Conservation (phyloP, 2,797 vertebrate genomes). For the Sandelia bainsii region DNA sequence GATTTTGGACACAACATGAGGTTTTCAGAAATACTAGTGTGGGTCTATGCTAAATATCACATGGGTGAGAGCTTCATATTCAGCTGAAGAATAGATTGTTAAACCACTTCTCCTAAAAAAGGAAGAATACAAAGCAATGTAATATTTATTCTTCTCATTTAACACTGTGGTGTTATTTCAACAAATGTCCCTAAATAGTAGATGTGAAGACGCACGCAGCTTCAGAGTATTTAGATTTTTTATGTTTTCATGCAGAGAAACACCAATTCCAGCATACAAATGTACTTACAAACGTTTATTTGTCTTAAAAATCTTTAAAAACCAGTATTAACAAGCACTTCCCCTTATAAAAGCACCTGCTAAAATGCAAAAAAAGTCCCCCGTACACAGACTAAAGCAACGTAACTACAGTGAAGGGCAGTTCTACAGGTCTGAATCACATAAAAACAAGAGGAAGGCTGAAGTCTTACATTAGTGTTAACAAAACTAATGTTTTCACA, state of each 20-base stretch:
- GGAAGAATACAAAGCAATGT: too few relatives aligned
- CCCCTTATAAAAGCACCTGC: slow-evolving; percentile 91
- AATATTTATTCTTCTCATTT: background rate
- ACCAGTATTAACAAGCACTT: slow-evolving; percentile 93
- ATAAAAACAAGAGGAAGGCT: slow-evolving; percentile 86
- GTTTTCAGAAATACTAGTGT: too few relatives aligned
- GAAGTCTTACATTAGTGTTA: slow-evolving; percentile 90
- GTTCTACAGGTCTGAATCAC: slow-evolving; percentile 87
- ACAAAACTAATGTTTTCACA: slow-evolving; percentile 83
- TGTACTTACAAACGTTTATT: slow-evolving; percentile 91
- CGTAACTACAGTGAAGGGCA: slow-evolving; percentile 87
- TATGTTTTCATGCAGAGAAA: slow-evolving; percentile 21
- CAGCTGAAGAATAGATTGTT: too few relatives aligned
- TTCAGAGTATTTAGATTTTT: background rate
- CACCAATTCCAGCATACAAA: slow-evolving; percentile 65
- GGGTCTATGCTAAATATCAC: too few relatives aligned
- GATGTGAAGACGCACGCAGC: background rate
- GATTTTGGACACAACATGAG: too few relatives aligned
- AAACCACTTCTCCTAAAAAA: too few relatives aligned
- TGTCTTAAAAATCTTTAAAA: slow-evolving; percentile 91
- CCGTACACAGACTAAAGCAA: slow-evolving; percentile 85
- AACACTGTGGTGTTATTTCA: background rate
- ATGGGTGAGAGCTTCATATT: too few relatives aligned
- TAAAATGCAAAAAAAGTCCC: slow-evolving; percentile 90
- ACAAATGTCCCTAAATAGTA: background rate